Base-by-base conservation (phyloP, 2,113 vertebrate species). In the Ctenomys sociabilis region DNA sequence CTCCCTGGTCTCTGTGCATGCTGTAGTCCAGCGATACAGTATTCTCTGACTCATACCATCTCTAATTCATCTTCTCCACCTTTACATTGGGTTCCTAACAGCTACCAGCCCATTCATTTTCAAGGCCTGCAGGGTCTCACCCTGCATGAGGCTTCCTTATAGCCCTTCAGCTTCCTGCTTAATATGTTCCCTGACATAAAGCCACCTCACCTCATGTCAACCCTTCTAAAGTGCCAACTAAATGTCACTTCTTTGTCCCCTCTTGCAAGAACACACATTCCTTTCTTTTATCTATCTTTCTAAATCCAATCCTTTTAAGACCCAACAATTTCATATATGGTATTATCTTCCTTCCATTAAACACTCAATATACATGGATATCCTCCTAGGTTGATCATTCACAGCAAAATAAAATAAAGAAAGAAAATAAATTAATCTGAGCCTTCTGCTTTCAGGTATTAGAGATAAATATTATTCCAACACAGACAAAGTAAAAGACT, bases 391-490 rank as follows among this genome's bases (percentile, higher is more conserved):
- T 43, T 13, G 28, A 63, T n/a, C 22, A 78, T 75, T 86, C 49
- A 43, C 3, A 88, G 7, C 10, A 63, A 54, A 37, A 13, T n/a
- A 49, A 49, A 59, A 73, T 6, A 19, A 2, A 28, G 54, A 37
- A 59, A 28, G 7, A 78, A 66, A 40, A 80, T 3, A 72, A 64
- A 93, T 49, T 16, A 54, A 70, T 10, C 59, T 17, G 32, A 77
- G 17, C 4, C 66, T 87, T 93, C 16, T 5, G 52, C 49, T 93
- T 88, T 95, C 70, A 57, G 28, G 40, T 87, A 40, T 75, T 61
- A 84, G 40, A 85, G 16, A 57, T 68, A 89, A 96, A 78, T 84
- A 72, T 80, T 91, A 75, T 91, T 86, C 11, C 35, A 83, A 85
- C 22, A 59, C 5, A 64, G 64, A 66, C 14, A 28, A 91, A 61